phyloP scores from a whole-genome alignment of 2,797 vertebrate species.

The Hippoglossus hippoglossus region DNA sequence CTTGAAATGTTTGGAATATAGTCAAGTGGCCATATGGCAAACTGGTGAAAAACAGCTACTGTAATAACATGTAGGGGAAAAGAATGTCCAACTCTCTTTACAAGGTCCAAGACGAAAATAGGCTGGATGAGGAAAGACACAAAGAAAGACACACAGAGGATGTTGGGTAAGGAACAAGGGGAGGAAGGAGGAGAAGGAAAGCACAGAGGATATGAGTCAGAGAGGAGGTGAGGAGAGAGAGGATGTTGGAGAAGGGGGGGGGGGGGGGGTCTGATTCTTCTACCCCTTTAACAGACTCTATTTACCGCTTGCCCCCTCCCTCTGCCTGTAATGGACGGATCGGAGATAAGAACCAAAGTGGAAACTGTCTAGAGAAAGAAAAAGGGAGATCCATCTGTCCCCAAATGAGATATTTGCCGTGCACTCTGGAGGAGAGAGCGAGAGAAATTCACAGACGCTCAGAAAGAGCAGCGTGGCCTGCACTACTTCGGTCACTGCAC shows the following conservation, averaged over 20 bases:
- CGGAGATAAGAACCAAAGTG: constrained; percentile 44
- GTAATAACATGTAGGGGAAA: background rate
- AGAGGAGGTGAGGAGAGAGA: constrained; percentile 37
- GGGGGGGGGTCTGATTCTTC: constrained; percentile 4
- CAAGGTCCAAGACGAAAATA: constrained; percentile 24
- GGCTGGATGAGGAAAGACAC: constrained; percentile 7
- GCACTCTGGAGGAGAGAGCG: constrained; percentile 8
- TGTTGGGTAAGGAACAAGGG: constrained; percentile 41
- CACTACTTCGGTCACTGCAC: constrained; percentile 29
- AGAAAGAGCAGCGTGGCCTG: constrained; percentile 4
- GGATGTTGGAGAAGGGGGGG: background rate
- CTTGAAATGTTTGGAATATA: background rate
- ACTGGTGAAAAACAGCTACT: background rate
- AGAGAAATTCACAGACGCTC: constrained; percentile 7
- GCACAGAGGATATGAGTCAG: constrained; percentile 66
- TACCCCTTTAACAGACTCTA: constrained; percentile 21
- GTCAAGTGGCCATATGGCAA: constrained; percentile 11
- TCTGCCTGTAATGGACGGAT: constrained; percentile 37
- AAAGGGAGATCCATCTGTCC: constrained; percentile 40
- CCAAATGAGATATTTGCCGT: constrained; percentile 31
- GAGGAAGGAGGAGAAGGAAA: constrained; percentile 52
- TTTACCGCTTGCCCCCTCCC: constrained; percentile 8
- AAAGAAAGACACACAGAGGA: constrained; percentile 19
- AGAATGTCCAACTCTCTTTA: constrained; percentile 13
- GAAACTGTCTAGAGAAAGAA: constrained; percentile 35